Percentiles rank a stretch among this genome's conserved stretches.
These are phyloP conservation scores for Lepisosteus oculatus DNA, from an alignment of 2,113 vertebrate genomes.

Conservation along the genomic window DNA sequence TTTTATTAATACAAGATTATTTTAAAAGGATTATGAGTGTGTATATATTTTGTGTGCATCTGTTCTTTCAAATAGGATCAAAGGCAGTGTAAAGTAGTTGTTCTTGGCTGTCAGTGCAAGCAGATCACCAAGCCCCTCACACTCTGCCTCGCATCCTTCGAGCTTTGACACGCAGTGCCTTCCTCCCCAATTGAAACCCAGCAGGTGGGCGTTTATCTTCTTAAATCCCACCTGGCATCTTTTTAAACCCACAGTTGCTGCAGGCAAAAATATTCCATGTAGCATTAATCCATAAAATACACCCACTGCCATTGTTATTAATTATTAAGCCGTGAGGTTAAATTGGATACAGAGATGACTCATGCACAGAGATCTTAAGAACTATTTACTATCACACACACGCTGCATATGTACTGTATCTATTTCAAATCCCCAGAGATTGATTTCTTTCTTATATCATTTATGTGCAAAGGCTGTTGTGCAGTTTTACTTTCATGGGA, in stretches of 20 bases:
- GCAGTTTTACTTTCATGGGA: not conserved
- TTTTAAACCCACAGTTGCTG: slow-evolving; percentile 13
- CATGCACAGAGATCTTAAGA: not conserved
- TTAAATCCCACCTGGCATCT: slow-evolving; percentile 24
- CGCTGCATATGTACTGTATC: not conserved
- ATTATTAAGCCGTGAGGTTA: slow-evolving; percentile 16
- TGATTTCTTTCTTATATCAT: not conserved
- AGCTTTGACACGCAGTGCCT: slow-evolving; percentile 9
- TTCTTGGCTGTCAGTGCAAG: slow-evolving; percentile 6
- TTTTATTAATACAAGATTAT: slow-evolving; percentile 25
- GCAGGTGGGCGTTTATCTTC: slow-evolving; percentile 11
- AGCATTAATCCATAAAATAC: slow-evolving; percentile 24
- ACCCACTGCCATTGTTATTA: slow-evolving; percentile 20
- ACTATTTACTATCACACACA: not conserved
- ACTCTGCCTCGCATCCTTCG: slow-evolving; percentile 6
- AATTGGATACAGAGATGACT: slow-evolving; percentile 6
- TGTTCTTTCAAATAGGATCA: not conserved
- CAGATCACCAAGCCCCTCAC: slow-evolving; percentile 11
- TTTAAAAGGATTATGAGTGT: slow-evolving; percentile 26
- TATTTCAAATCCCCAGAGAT: not conserved
- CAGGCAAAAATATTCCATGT: slow-evolving; percentile 19
- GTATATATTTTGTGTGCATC: not conserved
- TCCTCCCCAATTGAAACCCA: slow-evolving; percentile 4
- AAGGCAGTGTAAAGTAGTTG: not conserved
- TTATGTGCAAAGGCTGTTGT: not conserved